phyloP scores from a whole-genome alignment of 2,113 vertebrate genomes.

The Rutilus rutilus region DNA sequence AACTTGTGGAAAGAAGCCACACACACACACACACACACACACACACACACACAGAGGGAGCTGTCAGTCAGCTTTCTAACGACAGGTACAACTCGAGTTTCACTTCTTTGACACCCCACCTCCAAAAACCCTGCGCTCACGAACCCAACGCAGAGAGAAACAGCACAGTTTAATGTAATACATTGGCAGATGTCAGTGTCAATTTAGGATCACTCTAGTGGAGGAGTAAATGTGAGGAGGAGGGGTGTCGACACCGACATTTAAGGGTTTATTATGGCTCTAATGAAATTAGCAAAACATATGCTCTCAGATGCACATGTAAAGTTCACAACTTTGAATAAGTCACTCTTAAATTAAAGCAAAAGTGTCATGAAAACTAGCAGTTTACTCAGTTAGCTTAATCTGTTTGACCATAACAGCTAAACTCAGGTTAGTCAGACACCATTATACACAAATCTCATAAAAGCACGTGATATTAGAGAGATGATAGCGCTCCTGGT shows the following conservation, averaged over 20 bases:
- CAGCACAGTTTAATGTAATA: neutral
- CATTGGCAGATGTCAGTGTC: neutral
- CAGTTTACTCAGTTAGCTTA: neutral
- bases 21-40: neutral
- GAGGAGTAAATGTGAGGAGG: neutral
- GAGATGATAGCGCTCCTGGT: conserved; percentile 37
- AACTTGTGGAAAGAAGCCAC: conserved; percentile 68
- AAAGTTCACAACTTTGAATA: neutral
- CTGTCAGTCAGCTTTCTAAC: conserved; percentile 35
- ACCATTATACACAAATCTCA: conserved; percentile 35
- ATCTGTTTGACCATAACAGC: neutral
- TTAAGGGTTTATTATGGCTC: neutral
- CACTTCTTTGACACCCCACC: neutral
- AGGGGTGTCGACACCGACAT: neutral
- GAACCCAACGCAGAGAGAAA: neutral
- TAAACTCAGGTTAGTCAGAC: neutral
- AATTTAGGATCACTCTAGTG: neutral
- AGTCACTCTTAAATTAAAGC: neutral
- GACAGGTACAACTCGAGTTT: neutral
- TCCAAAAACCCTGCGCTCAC: neutral
- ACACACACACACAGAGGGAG: neutral
- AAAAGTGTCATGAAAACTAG: neutral
- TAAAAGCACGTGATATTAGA: conserved; percentile 25
- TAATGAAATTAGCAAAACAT: neutral
- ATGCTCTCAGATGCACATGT: neutral